Conservation (phyloP, 1,140 invertebrate species). For the Diprion similis region DNA sequence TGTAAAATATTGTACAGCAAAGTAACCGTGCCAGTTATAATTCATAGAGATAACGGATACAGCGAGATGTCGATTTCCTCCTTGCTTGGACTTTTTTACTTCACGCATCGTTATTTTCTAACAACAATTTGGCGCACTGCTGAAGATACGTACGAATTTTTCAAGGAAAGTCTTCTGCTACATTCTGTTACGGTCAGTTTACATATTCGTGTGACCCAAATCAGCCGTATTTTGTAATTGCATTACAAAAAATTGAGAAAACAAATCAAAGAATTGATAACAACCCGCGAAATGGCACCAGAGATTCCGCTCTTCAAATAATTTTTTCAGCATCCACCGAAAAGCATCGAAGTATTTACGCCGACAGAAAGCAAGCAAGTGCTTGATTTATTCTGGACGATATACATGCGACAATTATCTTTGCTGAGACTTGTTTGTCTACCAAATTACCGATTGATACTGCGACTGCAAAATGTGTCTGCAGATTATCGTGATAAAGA, state of each 20-base stretch:
- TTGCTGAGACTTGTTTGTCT: constrained; percentile 38
- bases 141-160: constrained; percentile 40
- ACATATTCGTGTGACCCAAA: background rate
- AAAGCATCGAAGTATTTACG: constrained; percentile 42
- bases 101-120: constrained; percentile 43
- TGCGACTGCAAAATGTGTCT: constrained; percentile 24
- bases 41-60: constrained; percentile 44
- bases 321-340: constrained; percentile 41
- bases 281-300: no score
- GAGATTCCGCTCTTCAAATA: constrained; percentile 9
- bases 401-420: constrained; percentile 42
- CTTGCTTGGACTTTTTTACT: constrained; percentile 43
- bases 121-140: constrained; percentile 34
- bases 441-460: constrained; percentile 37
- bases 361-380: constrained; percentile 35
- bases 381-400: constrained; percentile 39
- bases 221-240: no score
- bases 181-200: constrained; percentile 41
- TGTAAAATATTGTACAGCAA: constrained; percentile 20
- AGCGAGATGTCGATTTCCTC: constrained; percentile 41
- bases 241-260: constrained; percentile 5
- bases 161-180: constrained; percentile 37
- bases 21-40: background rate
- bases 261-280: background rate
- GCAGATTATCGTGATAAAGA: constrained; percentile 6